Conservation (phyloP, 2,797 vertebrate species). For the Petrocephalus schoutedeni region DNA sequence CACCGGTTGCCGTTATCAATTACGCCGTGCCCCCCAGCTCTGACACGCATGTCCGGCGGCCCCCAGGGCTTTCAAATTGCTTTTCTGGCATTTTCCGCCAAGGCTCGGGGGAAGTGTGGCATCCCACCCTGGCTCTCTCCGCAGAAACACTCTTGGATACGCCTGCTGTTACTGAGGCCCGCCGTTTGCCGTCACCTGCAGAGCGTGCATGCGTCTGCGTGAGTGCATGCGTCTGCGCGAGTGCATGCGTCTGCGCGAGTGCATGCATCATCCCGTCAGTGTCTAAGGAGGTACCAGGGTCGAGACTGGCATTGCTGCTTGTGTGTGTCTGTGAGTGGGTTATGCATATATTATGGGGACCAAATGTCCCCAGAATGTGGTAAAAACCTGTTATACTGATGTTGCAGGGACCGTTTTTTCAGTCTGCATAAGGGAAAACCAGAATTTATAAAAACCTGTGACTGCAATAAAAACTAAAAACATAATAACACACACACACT, state of each 20-base stretch:
- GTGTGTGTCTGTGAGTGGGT: neutral
- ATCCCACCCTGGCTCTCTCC: conserved; percentile 1
- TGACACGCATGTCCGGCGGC: neutral
- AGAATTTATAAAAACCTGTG: neutral
- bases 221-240: neutral
- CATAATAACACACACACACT: too few relatives aligned
- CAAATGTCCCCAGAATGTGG: neutral
- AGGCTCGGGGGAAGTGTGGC: neutral
- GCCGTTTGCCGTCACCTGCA: neutral
- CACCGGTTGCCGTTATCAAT: conserved; percentile 21
- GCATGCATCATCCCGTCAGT: neutral
- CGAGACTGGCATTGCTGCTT: neutral
- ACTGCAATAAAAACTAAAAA: neutral
- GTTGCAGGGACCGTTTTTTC: neutral
- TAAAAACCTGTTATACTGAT: neutral
- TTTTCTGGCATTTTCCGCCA: conserved; percentile 13
- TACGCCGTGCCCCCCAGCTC: neutral
- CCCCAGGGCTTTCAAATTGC: conserved; percentile 23
- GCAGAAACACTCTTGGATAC: neutral
- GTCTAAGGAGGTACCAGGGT: neutral
- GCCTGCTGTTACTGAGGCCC: neutral
- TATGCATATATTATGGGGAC: neutral
- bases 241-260: too few relatives aligned
- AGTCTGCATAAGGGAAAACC: neutral
- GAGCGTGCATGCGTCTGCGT: neutral